A percentile compares a stretch with the other conserved stretches of the same genome.
These are phyloP conservation scores for Acleris cristana DNA, from an alignment of 2,888 invertebrate species.

Conservation along the genomic window DNA sequence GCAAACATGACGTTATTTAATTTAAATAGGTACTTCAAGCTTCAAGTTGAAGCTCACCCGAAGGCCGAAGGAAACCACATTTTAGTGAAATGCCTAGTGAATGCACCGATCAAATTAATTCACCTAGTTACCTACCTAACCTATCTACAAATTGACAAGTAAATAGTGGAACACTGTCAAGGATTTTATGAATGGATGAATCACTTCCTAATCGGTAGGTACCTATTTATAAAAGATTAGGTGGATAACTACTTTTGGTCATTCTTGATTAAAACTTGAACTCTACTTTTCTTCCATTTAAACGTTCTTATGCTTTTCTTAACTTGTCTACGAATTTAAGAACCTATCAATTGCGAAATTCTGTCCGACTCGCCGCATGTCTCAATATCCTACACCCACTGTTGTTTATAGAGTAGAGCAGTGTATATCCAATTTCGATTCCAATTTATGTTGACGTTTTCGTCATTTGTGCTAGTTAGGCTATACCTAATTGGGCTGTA, in stretches of 20 bases:
- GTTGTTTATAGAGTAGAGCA: conserved; percentile 38
- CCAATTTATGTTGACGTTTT: conserved; percentile 3
- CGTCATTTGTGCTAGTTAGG: background rate
- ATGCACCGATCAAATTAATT: too few species aligned
- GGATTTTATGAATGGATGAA: conserved; percentile 37
- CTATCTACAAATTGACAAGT: too few species aligned
- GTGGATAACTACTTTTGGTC: too few species aligned
- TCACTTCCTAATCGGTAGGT: conserved; percentile 19
- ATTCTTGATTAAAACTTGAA: too few species aligned
- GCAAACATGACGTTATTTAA: background rate
- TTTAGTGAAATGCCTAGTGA: too few species aligned
- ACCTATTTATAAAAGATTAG: too few species aligned
- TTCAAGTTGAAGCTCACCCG: too few species aligned
- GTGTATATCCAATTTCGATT: conserved; percentile 12
- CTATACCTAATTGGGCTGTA: too few species aligned
- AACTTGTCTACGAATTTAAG: background rate
- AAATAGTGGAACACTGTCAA: conserved; percentile 9
- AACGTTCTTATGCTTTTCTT: background rate
- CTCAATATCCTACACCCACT: conserved; percentile 66
- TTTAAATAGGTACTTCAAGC: too few species aligned
- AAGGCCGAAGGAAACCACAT: too few species aligned
- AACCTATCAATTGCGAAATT: conserved; percentile 60
- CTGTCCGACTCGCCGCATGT: conserved; percentile 48
- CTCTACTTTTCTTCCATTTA: background rate
- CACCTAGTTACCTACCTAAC: too few species aligned